Evolutionary conservation across 2,797 vertebrate genomes (phyloP).

Genomic region (Pteronotus mesoamericanus): DNA sequence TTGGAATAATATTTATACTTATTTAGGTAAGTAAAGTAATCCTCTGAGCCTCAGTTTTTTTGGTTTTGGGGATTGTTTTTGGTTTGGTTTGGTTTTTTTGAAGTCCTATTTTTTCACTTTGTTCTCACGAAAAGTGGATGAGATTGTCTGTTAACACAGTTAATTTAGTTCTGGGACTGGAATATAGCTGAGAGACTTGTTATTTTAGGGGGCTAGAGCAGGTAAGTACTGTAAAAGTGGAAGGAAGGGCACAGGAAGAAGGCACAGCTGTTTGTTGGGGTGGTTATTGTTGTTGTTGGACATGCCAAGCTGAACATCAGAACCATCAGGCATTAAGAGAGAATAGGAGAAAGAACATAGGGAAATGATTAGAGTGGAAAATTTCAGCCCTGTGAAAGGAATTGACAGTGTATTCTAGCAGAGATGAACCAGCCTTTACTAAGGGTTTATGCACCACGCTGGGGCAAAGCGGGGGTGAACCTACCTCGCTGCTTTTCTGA

Average conservation of each 20-base stretch:
- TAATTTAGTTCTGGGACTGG: neutral
- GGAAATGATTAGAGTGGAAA: neutral
- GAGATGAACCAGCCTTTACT: neutral
- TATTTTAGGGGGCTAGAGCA: neutral
- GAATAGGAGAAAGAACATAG: neutral
- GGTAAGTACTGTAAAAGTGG: neutral
- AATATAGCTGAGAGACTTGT: neutral
- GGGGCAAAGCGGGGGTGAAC: neutral
- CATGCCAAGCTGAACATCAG: neutral
- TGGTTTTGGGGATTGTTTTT: neutral
- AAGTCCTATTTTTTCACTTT: neutral
- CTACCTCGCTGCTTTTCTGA: neutral
- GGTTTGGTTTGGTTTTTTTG: neutral
- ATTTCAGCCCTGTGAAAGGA: neutral
- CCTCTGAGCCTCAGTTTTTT: neutral
- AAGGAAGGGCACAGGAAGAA: neutral
- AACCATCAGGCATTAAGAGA: neutral
- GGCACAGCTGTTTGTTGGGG: neutral
- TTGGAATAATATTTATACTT: conserved; percentile 24
- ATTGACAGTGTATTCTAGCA: neutral
- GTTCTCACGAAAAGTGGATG: conserved; percentile 9
- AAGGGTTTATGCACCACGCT: neutral
- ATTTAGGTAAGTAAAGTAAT: neutral
- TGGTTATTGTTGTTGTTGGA: neutral
- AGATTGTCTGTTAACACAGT: conserved; percentile 5